Conservation (phyloP, 2,797 vertebrate species). For the Pantherophis vulpinus region DNA sequence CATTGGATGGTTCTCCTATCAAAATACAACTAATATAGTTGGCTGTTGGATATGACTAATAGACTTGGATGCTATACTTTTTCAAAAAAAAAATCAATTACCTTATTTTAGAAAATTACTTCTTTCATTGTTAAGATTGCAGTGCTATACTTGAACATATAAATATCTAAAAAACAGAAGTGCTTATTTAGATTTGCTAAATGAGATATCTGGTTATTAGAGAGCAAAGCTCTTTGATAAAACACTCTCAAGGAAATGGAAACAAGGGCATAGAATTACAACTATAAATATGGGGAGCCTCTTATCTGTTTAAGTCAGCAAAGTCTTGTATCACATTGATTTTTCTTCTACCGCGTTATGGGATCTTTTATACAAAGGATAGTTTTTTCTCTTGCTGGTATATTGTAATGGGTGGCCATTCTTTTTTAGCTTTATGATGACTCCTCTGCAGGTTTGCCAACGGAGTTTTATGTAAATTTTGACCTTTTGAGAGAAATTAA, state of each 20-base stretch:
- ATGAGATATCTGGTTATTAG: neutral
- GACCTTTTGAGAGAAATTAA: slow-evolving; percentile 49
- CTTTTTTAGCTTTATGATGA: slow-evolving; percentile 32
- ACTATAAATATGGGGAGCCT: neutral
- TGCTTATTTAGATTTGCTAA: neutral
- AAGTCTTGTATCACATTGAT: neutral
- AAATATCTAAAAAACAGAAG: neutral
- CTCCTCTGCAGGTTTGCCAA: slow-evolving; percentile 39
- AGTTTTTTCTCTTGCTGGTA: neutral
- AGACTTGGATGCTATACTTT: neutral
- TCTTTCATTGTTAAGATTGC: neutral
- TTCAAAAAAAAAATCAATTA: neutral
- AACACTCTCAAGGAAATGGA: neutral
- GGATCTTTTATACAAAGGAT: neutral
- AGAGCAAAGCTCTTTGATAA: neutral
- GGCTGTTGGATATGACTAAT: neutral
- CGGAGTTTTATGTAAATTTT: slow-evolving; percentile 38
- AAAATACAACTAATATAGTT: neutral
- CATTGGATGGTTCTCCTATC: neutral
- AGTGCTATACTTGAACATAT: neutral
- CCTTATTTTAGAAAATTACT: neutral
- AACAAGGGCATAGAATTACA: neutral
- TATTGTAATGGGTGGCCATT: slow-evolving; percentile 1
- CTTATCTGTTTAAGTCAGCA: neutral
- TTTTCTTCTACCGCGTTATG: neutral